Base-by-base conservation (phyloP, 2,113 vertebrate genomes). In the Microtus oregoni region DNA sequence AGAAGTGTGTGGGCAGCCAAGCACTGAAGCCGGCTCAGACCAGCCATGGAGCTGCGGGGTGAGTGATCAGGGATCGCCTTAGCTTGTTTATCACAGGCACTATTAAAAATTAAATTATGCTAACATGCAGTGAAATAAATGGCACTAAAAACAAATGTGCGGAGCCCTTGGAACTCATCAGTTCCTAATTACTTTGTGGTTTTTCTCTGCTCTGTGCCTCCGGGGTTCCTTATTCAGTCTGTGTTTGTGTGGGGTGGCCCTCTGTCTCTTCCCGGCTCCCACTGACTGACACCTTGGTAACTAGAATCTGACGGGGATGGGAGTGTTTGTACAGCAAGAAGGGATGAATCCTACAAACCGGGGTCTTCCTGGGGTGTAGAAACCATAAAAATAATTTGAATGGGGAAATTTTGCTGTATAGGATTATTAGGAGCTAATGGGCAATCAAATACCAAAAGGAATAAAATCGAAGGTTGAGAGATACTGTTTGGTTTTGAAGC, bases 141-240 rank as follows among this genome's bases (percentile, higher is more conserved):
- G 82, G 78, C 30, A 20, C 55, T 72, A 65, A 73, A 89, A 83
- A 38, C 70, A 44, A 93, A 92, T 79, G 35, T 70, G 63, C 44
- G 41, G 77, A 85, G 89, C 70, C 67, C 61, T 90, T 14, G 4
- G 86, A 87, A 63, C 67, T 32, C 85, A 67, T 93, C 70, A 86
- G 11, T 92, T 85, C 61, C 65, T 92, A 95, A 95, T 96, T 85
- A 82, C 68, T 70, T 92, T 61, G n/a, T 70, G 77, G 47, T 91
- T 58, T 95, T 89, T 94, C 70, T 65, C 68, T 73, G 30, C 41
- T 19, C n/a, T 8, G 52, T 41, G 79, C n/a, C 86, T 91, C 38
- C 72, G 14, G 76, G 83, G 81, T 93, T 79, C 47, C 91, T 58
- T 68, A 70, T 41, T 68, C 38, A 73, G 55, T 2, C 44, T 24